These are phyloP conservation scores for Penaeus japonicus DNA, from an alignment of 1,140 invertebrate genomes.

Conservation along the genomic window DNA sequence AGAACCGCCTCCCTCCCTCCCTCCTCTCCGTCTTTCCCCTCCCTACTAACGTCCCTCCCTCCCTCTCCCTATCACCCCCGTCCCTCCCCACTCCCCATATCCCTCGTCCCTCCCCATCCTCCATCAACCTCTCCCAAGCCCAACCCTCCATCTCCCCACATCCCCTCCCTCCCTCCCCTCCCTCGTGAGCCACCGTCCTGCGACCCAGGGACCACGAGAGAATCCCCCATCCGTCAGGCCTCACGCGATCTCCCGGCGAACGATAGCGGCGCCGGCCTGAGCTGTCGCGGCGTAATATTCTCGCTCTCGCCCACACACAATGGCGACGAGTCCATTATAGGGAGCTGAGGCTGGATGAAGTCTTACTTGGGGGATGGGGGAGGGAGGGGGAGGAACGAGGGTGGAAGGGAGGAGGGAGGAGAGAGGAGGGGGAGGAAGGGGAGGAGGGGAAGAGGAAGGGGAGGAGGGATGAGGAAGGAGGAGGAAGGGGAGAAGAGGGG, in stretches of 20 bases:
- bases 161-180: too few relatives aligned
- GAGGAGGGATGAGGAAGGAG: not conserved
- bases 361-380: not conserved
- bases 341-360: not conserved
- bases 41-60: not conserved
- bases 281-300: too few relatives aligned
- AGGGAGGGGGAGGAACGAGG: not conserved
- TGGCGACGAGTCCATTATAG: too few relatives aligned
- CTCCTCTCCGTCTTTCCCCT: not conserved
- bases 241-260: too few relatives aligned
- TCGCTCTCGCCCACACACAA: too few relatives aligned
- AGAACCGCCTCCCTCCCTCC: not conserved
- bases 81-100: not conserved
- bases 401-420: not conserved
- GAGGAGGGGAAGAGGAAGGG: not conserved
- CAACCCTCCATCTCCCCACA: not conserved
- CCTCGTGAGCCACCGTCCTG: too few relatives aligned
- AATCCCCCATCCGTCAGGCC: too few relatives aligned
- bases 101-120: not conserved
- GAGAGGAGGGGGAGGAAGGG: not conserved
- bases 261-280: too few relatives aligned
- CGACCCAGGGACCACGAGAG: too few relatives aligned
- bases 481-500: not conserved
- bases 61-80: not conserved
- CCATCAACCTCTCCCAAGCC: not conserved